Percentiles rank a stretch among this genome's conserved stretches.
Conservation (phyloP, 2,888 invertebrate species). For the Cheilosia variabilis region DNA sequence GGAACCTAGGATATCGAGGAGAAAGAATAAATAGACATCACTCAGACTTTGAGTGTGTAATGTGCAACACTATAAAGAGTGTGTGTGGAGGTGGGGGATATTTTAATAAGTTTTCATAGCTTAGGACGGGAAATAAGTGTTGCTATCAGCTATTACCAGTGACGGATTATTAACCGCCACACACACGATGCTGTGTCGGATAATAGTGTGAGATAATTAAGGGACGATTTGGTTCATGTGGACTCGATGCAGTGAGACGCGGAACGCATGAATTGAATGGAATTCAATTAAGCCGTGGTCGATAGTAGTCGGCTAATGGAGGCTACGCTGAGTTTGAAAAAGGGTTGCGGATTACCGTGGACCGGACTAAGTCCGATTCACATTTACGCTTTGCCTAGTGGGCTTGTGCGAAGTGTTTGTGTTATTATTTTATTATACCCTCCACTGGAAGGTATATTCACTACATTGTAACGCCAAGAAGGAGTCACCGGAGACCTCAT, state of each 20-base stretch:
- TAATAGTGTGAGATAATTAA: slow-evolving; percentile 14
- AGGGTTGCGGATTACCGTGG: background rate
- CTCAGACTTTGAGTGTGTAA: slow-evolving; percentile 42
- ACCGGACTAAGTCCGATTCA: background rate
- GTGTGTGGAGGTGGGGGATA: slow-evolving; percentile 10
- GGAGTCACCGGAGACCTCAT: too few relatives aligned
- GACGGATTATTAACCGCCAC: slow-evolving; percentile 48
- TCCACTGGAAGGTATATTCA: too few relatives aligned
- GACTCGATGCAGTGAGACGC: background rate
- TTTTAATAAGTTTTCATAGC: slow-evolving; percentile 29
- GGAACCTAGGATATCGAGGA: slow-evolving; percentile 60
- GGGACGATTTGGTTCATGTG: slow-evolving; percentile 8
- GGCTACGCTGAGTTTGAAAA: background rate
- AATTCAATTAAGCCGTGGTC: slow-evolving; percentile 24
- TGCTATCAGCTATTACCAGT: slow-evolving; percentile 32
- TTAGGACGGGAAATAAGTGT: slow-evolving; percentile 14
- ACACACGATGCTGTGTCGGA: background rate
- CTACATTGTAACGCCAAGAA: too few relatives aligned
- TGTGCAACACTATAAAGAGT: slow-evolving; percentile 50
- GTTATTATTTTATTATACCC: too few relatives aligned
- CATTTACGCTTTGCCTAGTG: too few relatives aligned
- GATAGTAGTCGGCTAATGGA: slow-evolving; percentile 11
- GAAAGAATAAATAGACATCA: slow-evolving; percentile 59
- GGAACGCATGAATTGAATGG: background rate
- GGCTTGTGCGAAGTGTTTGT: too few relatives aligned